These are phyloP conservation scores for Amblyteles armatorius DNA, from an alignment of 2,888 invertebrate genomes.

Conservation along the genomic window DNA sequence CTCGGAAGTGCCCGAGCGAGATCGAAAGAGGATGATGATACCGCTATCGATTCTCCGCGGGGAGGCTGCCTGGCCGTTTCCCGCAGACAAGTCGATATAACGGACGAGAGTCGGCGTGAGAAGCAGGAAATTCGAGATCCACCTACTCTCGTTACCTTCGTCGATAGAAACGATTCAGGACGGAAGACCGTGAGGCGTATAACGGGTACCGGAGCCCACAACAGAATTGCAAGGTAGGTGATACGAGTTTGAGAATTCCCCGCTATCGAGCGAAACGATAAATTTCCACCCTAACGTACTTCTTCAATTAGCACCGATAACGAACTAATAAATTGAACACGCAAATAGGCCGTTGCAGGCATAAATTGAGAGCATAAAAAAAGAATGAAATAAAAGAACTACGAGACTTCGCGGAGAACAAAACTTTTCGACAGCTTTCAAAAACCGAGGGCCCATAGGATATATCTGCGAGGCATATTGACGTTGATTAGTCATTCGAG, in stretches of 20 bases:
- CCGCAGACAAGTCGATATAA: slow-evolving; percentile 59
- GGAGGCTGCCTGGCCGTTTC: neutral
- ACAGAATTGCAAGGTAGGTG: neutral
- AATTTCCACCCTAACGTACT: neutral
- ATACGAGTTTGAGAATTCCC: neutral
- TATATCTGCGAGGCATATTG: slow-evolving; percentile 62
- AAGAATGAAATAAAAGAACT: slow-evolving; percentile 3
- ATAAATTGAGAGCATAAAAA: slow-evolving; percentile 21
- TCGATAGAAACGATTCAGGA: slow-evolving; percentile 51
- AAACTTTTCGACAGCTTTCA: slow-evolving; percentile 64
- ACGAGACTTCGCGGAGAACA: slow-evolving; percentile 21
- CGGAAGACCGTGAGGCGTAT: slow-evolving; percentile 34
- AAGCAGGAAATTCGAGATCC: slow-evolving; percentile 65
- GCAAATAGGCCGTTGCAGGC: neutral
- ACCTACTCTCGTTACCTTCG: slow-evolving; percentile 16
- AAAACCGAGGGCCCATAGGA: slow-evolving; percentile 30
- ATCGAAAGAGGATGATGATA: slow-evolving; percentile 38
- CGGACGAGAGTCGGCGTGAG: slow-evolving; percentile 46
- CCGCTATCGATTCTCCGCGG: slow-evolving; percentile 37
- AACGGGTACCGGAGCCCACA: neutral
- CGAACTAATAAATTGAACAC: neutral
- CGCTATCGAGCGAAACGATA: neutral
- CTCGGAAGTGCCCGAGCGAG: neutral
- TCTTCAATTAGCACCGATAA: slow-evolving; percentile 5
- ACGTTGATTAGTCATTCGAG: slow-evolving; percentile 68